phyloP scores from a whole-genome alignment of 2,113 vertebrate species.

The Psilopogon haemacephalus region DNA sequence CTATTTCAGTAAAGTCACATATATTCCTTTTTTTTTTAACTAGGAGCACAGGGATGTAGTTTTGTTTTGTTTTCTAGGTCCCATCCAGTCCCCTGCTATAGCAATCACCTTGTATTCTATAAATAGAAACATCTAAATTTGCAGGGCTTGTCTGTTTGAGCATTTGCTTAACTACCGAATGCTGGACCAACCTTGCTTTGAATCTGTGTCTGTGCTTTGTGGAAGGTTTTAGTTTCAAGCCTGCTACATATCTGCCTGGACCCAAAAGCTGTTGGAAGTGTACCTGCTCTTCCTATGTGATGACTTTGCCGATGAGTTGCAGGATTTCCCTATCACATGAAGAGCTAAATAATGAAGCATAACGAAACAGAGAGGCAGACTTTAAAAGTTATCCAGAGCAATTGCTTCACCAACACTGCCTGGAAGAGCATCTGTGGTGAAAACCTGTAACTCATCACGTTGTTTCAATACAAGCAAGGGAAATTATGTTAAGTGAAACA shows the following conservation, averaged over 20 bases:
- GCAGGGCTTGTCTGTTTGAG: not conserved
- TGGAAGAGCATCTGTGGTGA: not conserved
- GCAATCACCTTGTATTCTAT: not conserved
- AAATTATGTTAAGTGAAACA: not conserved
- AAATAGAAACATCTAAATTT: not conserved
- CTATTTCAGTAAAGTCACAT: not conserved
- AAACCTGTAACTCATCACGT: slow-evolving; percentile 2
- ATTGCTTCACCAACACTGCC: not conserved
- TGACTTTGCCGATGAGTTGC: not conserved
- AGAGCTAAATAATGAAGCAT: not conserved
- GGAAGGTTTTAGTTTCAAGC: slow-evolving; percentile 5
- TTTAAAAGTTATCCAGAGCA: not conserved
- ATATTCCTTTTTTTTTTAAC: not conserved
- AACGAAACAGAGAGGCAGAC: not conserved
- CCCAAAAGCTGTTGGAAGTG: not conserved
- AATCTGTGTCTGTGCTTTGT: not conserved
- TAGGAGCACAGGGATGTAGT: not conserved
- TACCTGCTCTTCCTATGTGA: not conserved
- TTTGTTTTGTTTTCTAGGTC: not conserved
- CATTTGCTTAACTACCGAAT: not conserved
- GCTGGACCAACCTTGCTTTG: not conserved
- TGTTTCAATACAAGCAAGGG: not conserved
- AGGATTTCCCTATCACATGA: not conserved
- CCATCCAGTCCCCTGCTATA: not conserved
- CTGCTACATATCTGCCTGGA: not conserved